Percentiles rank a stretch among this genome's conserved stretches.
These are phyloP conservation scores for Trimorus sp. DNA, from an alignment of 2,888 invertebrate genomes.

Conservation along the genomic window DNA sequence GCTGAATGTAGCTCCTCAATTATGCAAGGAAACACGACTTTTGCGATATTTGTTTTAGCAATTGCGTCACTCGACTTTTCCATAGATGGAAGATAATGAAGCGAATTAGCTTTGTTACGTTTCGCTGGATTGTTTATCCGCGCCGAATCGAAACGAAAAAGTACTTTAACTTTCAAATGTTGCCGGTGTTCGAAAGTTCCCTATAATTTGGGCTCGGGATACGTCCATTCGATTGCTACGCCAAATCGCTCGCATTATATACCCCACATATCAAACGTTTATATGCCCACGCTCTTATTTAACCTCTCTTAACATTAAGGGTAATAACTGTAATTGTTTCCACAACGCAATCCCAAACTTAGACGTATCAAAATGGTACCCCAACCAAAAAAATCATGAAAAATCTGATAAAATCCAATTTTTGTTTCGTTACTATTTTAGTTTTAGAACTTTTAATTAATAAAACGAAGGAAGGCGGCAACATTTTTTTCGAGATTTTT, in stretches of 20 bases:
- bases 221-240: constrained; percentile 38
- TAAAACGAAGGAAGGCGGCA: no score
- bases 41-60: constrained; percentile 5
- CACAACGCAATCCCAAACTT: constrained; percentile 40
- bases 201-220: no score
- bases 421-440: no score
- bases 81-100: background rate
- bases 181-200: constrained; percentile 5
- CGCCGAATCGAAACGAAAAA: constrained; percentile 21
- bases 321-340: constrained; percentile 55
- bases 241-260: constrained; percentile 43
- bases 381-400: no score
- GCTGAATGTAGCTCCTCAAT: no score
- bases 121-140: constrained; percentile 10
- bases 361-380: constrained; percentile 28
- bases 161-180: constrained; percentile 40
- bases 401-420: no score
- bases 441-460: no score
- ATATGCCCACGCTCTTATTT: constrained; percentile 61
- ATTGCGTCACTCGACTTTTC: background rate
- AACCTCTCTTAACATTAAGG: constrained; percentile 56
- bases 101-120: background rate
- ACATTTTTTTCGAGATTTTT: no score
- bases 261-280: constrained; percentile 43
- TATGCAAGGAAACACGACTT: no score